Evolutionary conservation across 2,113 vertebrate species (phyloP), one percentile per base, ranked within the genome.

Genomic region (Dendrocopos noguchii): DNA sequence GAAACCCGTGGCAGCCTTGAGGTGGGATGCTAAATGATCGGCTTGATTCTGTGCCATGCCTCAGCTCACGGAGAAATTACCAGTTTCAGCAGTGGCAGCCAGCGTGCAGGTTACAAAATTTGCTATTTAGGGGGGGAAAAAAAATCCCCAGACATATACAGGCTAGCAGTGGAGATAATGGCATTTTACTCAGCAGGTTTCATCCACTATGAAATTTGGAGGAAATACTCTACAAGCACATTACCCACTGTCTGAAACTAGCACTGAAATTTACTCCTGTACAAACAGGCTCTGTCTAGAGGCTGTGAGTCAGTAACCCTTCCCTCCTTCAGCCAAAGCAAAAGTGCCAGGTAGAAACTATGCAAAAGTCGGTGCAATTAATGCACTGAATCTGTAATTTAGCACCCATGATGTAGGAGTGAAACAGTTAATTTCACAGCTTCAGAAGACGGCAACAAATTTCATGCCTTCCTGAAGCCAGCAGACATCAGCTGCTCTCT

Each of bases 381-480:
- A 90, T 57, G 29, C 1, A 4, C 67, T 12, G 4, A 31, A 75
- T 25, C 10, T 4, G 3, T 11, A 50, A 71, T 15, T 36, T 44
- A 42, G 72, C 5, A 3, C 25, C 60, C 19, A 8, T 31, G 72
- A 15, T 0, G 0, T 2, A 20, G 59, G n/a, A 65, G 34, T 12
- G 55, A 65, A 74, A 47, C 60, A 36, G 71, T 64, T 75, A 55
- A 72, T 39, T 63, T 76, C 68, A 80, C 75, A 90, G 66, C 75
- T 65, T 86, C 67, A 65, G 29, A 73, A 83, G 46, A 90, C 31
- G 65, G 76, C 42, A 88, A 77, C 46, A 80, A 53, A 61, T 65
- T 36, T 60, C 81, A 42, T 47, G 44, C 59, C 74, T 75, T 63
- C 71, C 78, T 10, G 42, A 84, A 88, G 67, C 4, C 1, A 63